Base-by-base conservation (phyloP, 2,888 invertebrate species). In the Dichetophora obliterata region DNA sequence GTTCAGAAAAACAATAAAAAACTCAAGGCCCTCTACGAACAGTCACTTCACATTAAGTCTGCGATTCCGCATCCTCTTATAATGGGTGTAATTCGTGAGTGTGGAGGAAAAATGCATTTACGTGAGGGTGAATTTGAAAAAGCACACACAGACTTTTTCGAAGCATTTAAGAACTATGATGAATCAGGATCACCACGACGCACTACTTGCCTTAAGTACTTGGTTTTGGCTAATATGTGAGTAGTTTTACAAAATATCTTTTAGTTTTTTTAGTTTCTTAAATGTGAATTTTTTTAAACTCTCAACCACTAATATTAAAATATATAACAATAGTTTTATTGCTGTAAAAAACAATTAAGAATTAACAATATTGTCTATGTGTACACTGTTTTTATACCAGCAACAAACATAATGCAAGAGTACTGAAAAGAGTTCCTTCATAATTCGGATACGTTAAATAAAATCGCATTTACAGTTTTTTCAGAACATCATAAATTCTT, bases 1-100 rank as follows among this genome's bases (percentile, higher is more conserved):
- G 98, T 97, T 77, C 99, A 99, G 91, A 99, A 99, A 88, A 99
- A 99, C 88, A 99, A 99, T 88, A 99, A 99, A 89, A 98, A 98
- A 89, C 90, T 98, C 52, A 97, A 97, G 90, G 95, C 96, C 1
- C 91, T 99, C 16, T 99, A 99, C 86, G 99, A 99, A 89, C 98
- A 99, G 88, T 98, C 98, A 1, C 91, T 99, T 81, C 98, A 98
- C 89, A 99, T 99, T 83, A 99, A 99, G 90, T 98, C 98, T 57
- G 99, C 99, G 71, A 99, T 99, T 88, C 99, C 99, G n/a, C 99
- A 99, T 93, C 99, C 99, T 3, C 91, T 99, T 43, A 99, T 99
- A 83, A 98, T 99, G 98, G 99, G 99, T 16, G 98, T 99, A 48
- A 99, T 99, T 79, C 92, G 98, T 94, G 99, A 99, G 90, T 99